Conservation (phyloP, 1,140 invertebrate species). For the Tribolium madens region DNA sequence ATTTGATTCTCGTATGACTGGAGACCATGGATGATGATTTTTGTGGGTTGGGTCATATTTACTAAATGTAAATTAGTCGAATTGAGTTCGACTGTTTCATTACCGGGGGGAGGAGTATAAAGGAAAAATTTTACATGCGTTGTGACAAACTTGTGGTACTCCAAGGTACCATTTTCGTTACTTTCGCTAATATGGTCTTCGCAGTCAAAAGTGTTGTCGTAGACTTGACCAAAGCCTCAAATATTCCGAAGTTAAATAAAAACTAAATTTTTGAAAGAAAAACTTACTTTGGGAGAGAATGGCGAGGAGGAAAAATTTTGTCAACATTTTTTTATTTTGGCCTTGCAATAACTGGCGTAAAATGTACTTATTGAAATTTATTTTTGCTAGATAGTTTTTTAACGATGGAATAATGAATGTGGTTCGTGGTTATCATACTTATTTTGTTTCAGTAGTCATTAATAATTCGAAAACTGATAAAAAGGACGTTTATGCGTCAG, state of each 20-base stretch:
- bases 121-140: not conserved
- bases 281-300: not conserved
- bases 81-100: not conserved
- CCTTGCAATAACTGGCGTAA: not conserved
- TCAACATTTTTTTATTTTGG: not conserved
- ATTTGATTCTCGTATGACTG: not conserved
- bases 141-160: not conserved
- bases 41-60: not conserved
- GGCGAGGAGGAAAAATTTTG: not conserved
- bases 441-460: not conserved
- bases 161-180: not conserved
- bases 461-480: conserved; percentile 1
- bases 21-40: conserved; percentile 16
- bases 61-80: not conserved
- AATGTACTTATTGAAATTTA: not conserved
- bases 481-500: not conserved
- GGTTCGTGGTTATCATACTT: not conserved
- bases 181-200: not conserved
- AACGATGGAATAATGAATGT: not conserved
- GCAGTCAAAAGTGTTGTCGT: not conserved
- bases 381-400: conserved; percentile 7
- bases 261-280: not conserved
- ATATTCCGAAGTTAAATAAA: not conserved
- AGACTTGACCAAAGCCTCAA: not conserved
- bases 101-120: not conserved